Evolutionary conservation across 2,888 invertebrate species (phyloP).

Genomic region (Leptopterna dolabrata): DNA sequence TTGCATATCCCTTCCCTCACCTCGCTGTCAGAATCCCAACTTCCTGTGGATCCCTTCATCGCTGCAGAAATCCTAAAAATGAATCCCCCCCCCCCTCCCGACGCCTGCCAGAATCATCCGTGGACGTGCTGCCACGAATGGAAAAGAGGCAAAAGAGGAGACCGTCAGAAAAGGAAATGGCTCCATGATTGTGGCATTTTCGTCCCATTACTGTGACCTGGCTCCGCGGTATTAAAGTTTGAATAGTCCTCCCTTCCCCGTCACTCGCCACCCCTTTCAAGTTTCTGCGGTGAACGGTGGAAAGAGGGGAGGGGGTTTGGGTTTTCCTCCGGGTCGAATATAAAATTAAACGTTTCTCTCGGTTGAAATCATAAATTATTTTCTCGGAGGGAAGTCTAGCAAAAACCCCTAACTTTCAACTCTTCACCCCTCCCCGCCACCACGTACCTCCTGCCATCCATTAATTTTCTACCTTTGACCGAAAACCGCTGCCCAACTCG

Average conservation of each 20-base stretch:
- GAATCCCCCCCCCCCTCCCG: neutral
- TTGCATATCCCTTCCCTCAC: neutral
- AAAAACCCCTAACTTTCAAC: neutral
- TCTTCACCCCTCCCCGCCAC: neutral
- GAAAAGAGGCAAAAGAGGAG: neutral
- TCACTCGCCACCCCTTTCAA: neutral
- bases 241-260: conserved; percentile 21
- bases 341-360: conserved; percentile 30
- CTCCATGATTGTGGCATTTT: conserved; percentile 45
- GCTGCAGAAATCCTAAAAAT: neutral
- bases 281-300: neutral
- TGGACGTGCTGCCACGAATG: neutral
- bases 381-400: neutral
- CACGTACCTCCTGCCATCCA: neutral
- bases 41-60: neutral
- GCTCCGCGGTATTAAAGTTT: conserved; percentile 30
- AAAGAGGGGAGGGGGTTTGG: neutral
- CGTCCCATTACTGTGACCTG: conserved; percentile 41
- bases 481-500: neutral
- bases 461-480: neutral
- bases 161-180: conserved; percentile 47
- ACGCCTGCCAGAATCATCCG: neutral
- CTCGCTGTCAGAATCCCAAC: conserved; percentile 17
- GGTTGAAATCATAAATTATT: conserved; percentile 16
- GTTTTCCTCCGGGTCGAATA: conserved; percentile 9